These are phyloP conservation scores for Bombycilla garrulus DNA, from an alignment of 2,113 vertebrate species.

Conservation along the genomic window DNA sequence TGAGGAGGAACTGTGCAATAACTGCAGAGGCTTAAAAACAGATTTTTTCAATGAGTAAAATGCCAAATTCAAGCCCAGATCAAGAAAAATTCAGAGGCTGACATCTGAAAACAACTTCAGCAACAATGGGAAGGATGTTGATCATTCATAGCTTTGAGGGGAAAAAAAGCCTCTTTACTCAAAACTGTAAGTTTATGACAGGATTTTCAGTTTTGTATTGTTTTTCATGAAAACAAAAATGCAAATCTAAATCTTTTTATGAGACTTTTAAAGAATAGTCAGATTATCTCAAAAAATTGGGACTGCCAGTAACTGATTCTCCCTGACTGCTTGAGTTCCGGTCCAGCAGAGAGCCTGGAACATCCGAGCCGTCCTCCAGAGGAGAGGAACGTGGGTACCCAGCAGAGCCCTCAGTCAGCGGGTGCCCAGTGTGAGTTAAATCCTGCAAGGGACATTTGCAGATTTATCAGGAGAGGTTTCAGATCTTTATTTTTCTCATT, in stretches of 20 bases:
- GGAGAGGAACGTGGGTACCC: not conserved
- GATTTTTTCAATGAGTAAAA: not conserved
- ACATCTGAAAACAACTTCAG: not conserved
- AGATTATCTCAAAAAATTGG: not conserved
- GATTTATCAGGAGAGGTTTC: not conserved
- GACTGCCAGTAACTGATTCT: not conserved
- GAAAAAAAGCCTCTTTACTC: not conserved
- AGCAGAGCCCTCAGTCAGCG: not conserved
- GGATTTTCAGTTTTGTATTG: not conserved
- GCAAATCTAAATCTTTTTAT: not conserved
- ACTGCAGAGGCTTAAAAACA: not conserved
- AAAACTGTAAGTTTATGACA: not conserved
- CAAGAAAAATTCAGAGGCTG: not conserved
- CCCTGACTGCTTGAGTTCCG: not conserved
- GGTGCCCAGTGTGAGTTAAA: not conserved
- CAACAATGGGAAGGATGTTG: not conserved
- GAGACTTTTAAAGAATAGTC: not conserved
- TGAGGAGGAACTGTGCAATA: not conserved
- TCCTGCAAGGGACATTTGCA: not conserved
- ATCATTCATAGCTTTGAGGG: not conserved
- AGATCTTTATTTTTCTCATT: not conserved
- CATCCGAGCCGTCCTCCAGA: not conserved
- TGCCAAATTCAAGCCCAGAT: not conserved
- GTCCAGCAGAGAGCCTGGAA: not conserved
- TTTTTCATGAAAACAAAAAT: not conserved